These are phyloP conservation scores for Suricata suricatta DNA, from an alignment of 2,113 vertebrate species.

Conservation along the genomic window DNA sequence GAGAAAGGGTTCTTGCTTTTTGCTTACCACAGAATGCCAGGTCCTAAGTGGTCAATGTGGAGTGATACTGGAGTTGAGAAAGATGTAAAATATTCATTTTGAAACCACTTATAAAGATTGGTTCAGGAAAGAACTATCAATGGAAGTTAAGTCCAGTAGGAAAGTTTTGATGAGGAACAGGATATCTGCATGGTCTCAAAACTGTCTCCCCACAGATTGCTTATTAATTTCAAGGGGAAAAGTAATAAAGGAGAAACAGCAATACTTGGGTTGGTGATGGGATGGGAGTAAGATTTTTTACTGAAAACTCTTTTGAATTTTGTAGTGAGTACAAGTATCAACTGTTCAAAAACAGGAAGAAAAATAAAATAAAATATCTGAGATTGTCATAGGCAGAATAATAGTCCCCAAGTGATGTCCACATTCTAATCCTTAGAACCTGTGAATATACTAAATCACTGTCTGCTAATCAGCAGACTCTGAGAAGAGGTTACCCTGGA, in stretches of 20 bases:
- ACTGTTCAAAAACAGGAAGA: slow-evolving; percentile 22
- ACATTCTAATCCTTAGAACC: not conserved
- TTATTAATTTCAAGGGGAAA: slow-evolving; percentile 36
- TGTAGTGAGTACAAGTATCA: not conserved
- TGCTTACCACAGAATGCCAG: not conserved
- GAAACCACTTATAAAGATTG: not conserved
- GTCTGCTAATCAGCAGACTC: not conserved
- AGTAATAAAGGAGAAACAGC: not conserved
- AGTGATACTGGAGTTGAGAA: not conserved
- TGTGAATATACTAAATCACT: not conserved
- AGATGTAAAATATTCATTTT: not conserved
- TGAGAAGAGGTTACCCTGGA: not conserved
- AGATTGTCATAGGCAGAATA: not conserved
- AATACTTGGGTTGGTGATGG: not conserved
- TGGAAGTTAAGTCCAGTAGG: not conserved
- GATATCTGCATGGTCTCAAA: slow-evolving; percentile 6
- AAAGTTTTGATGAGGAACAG: not conserved
- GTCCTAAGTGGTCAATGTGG: not conserved
- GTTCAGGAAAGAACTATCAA: not conserved
- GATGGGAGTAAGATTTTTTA: not conserved
- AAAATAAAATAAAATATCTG: slow-evolving; percentile 40
- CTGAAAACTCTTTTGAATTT: slow-evolving; percentile 13
- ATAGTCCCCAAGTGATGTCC: not conserved
- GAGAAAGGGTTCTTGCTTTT: not conserved
- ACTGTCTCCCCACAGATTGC: not conserved